A percentile compares a stretch with the other conserved stretches of the same genome.
Evolutionary conservation across 2,888 invertebrate species (phyloP).

Genomic region (Caenorhabditis sp.): DNA sequence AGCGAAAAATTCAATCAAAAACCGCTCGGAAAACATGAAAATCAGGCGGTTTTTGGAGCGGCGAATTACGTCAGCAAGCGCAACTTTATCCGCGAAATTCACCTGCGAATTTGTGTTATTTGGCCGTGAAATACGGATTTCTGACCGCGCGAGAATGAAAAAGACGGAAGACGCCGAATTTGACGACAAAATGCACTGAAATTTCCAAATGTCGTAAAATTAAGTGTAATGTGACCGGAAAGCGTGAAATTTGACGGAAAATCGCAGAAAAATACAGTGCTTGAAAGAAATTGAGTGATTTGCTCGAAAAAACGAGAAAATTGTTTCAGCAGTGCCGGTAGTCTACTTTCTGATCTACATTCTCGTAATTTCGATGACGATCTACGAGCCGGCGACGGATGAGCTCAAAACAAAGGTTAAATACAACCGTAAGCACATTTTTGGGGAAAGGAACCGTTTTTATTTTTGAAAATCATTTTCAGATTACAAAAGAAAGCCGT

Average conservation of each 20-base stretch:
- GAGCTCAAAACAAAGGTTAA: conserved; percentile 36
- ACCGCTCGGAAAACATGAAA: neutral
- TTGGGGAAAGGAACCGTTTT: too few relatives aligned
- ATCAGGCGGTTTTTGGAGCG: conserved; percentile 13
- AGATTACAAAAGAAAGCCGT: conserved; percentile 32
- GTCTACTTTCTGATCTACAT: conserved; percentile 32
- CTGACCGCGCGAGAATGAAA: too few relatives aligned
- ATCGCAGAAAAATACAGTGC: neutral
- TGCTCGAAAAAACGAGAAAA: neutral
- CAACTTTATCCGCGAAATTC: conserved; percentile 1
- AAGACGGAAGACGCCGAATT: too few relatives aligned
- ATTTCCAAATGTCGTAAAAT: too few relatives aligned
- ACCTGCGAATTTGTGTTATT: conserved; percentile 3
- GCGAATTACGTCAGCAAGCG: too few relatives aligned
- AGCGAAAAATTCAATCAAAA: neutral
- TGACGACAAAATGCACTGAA: neutral
- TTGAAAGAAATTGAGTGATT: too few relatives aligned
- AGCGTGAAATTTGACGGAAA: neutral
- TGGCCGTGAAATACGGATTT: neutral
- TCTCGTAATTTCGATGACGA: conserved; percentile 37
- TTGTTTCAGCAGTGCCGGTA: conserved; percentile 37
- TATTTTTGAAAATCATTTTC: neutral
- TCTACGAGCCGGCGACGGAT: conserved; percentile 31
- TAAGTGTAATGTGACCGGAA: too few relatives aligned
- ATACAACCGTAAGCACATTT: conserved; percentile 3